A percentile compares a stretch with the other conserved stretches of the same genome.
Evolutionary conservation across 2,797 vertebrate species (phyloP).

Genomic region (Thripadectes ignobilis): DNA sequence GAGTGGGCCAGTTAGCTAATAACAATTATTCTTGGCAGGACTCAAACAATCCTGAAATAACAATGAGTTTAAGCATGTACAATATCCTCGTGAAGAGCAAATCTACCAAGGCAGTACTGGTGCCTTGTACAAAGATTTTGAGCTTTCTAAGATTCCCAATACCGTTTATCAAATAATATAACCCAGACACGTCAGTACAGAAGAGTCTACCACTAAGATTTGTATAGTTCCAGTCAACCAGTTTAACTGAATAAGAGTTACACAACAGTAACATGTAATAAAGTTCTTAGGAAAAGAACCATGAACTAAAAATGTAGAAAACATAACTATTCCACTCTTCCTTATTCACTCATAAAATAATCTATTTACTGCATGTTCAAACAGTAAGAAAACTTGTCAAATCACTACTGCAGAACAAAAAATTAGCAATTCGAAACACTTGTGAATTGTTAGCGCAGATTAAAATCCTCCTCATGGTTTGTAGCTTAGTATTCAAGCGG

Average conservation of each 20-base stretch:
- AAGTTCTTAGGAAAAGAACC: background rate
- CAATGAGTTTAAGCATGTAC: background rate
- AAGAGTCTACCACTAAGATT: background rate
- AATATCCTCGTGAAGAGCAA: background rate
- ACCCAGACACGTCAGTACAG: background rate
- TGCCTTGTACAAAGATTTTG: background rate
- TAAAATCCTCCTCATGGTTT: conserved; percentile 29
- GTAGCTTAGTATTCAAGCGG: background rate
- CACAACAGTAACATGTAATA: background rate
- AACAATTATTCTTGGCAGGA: conserved; percentile 23
- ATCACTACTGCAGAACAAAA: background rate
- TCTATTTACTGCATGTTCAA: background rate
- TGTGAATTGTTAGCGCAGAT: background rate
- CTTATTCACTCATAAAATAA: background rate
- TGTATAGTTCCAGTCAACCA: background rate
- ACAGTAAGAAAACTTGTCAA: conserved; percentile 1
- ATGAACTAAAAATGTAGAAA: background rate
- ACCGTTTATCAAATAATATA: background rate
- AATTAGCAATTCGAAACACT: conserved; percentile 5
- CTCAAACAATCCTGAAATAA: background rate
- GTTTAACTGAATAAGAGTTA: background rate
- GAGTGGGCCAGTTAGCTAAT: conserved; percentile 8
- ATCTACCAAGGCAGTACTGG: background rate
- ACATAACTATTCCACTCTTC: background rate
- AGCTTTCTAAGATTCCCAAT: background rate